A percentile compares a stretch with the other conserved stretches of the same genome.
Conservation (phyloP, 2,113 vertebrate genomes). For the Chloroceryle aenea region DNA sequence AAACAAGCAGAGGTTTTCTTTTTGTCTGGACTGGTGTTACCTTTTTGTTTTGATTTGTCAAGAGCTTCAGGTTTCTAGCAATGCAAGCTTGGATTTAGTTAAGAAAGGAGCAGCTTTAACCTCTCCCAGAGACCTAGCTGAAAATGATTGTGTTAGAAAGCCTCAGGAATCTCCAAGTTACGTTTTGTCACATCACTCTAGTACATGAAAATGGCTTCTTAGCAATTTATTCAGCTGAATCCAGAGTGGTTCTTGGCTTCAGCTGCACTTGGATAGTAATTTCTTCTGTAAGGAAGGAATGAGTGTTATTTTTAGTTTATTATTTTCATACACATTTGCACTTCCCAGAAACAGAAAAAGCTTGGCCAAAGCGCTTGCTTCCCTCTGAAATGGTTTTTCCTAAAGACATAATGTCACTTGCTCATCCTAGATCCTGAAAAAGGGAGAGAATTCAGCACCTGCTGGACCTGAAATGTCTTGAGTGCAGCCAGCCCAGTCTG, state of each 20-base stretch:
- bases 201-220: neutral
- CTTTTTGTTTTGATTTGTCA: neutral
- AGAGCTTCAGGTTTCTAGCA: neutral
- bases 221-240: neutral
- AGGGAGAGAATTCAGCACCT: neutral
- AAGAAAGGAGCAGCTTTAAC: neutral
- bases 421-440: neutral
- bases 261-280: neutral
- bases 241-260: neutral
- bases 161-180: neutral
- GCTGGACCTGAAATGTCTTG: fast-evolving
- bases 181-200: neutral
- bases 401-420: neutral
- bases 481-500: fast-evolving
- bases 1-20: neutral
- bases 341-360: neutral
- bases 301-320: neutral
- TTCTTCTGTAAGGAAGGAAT: neutral
- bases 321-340: neutral
- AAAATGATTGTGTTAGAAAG: neutral
- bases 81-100: neutral
- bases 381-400: neutral
- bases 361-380: neutral
- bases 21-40: neutral
- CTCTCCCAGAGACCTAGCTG: neutral